These are phyloP conservation scores for Hemicrepidius hirtus DNA, from an alignment of 2,888 invertebrate genomes.

Conservation along the genomic window DNA sequence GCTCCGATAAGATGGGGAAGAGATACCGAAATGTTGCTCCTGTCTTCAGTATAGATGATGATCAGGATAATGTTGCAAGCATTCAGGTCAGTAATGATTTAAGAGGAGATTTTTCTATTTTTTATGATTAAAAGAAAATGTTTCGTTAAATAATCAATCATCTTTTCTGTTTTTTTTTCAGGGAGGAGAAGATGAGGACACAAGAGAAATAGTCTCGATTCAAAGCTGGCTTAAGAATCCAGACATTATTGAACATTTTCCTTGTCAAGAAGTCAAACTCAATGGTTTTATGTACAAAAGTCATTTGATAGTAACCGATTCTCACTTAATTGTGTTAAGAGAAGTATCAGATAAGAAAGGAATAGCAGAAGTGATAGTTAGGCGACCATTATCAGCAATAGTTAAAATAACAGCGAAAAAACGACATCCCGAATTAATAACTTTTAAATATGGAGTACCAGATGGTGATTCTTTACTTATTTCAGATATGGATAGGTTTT, in stretches of 20 bases:
- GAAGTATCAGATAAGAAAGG: slow-evolving; percentile 86
- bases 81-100: slow-evolving; percentile 69
- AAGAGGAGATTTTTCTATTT: neutral
- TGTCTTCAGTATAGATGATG: slow-evolving; percentile 96
- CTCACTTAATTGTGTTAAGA: slow-evolving; percentile 90
- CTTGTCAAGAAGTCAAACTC: slow-evolving; percentile 93
- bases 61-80: slow-evolving; percentile 77
- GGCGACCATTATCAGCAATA: slow-evolving; percentile 91
- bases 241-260: slow-evolving; percentile 89
- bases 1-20: slow-evolving; percentile 88
- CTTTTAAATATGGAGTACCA: slow-evolving; percentile 95
- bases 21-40: slow-evolving; percentile 92
- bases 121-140: neutral
- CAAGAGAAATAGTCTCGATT: slow-evolving; percentile 87
- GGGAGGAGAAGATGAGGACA: slow-evolving; percentile 75
- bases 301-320: slow-evolving; percentile 88
- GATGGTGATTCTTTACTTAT: slow-evolving; percentile 87
- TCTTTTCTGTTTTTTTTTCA: slow-evolving; percentile 1
- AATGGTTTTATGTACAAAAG: slow-evolving; percentile 93
- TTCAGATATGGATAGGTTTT: slow-evolving; percentile 92
- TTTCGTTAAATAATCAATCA: neutral
- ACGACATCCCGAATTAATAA: slow-evolving; percentile 95
- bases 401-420: slow-evolving; percentile 98
- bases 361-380: slow-evolving; percentile 88
- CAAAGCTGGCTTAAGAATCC: slow-evolving; percentile 88